Evolutionary conservation across 2,888 invertebrate species (phyloP), one percentile per base, ranked within the genome.

Genomic region (Cheilosia vulpina): DNA sequence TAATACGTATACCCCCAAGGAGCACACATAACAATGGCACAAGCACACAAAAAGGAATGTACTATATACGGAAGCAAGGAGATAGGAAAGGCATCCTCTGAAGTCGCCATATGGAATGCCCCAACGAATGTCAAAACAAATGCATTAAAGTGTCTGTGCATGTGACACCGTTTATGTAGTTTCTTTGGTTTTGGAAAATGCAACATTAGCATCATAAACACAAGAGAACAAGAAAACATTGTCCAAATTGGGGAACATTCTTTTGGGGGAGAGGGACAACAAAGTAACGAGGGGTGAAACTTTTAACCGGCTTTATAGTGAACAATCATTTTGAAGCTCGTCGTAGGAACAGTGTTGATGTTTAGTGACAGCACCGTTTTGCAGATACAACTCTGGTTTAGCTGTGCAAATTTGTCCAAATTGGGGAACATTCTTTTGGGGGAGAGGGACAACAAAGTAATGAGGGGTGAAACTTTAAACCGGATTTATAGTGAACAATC

Each of bases 81-180:
- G 3, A 19, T 19, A 19, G 3, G n/a, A 52, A n/a, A 34, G 13
- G 4, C 50, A 52, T 52, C 65, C 50, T 21, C 50, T 3, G n/a
- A 65, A 65, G 53, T n/a, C 11, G 52, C 15, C n/a, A 21, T 24
- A 27, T 24, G 38, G 31, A 31, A 53, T 21, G 55, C 43, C 17
- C 15, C 43, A 38, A 17, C 38, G 55, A 15, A 31, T 57, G 19
- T 68, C 53, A 57, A 57, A 69, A 57, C 69, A 57, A 45, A 69
- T 57, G 69, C 57, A 57, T 57, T 57, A 55, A 24, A 47, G 38
- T 69, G 69, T 24, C 58, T 58, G 21, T 21, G 47, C 38, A n/a
- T 57, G 24, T 57, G 69, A 58, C 69, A 69, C 58, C 69, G 47
- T 69, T 50, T 21, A 50, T 21, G 13, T 6, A 2, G 1, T 52